Conservation (phyloP, 2,113 vertebrate species). For the Dipodomys spectabilis region DNA sequence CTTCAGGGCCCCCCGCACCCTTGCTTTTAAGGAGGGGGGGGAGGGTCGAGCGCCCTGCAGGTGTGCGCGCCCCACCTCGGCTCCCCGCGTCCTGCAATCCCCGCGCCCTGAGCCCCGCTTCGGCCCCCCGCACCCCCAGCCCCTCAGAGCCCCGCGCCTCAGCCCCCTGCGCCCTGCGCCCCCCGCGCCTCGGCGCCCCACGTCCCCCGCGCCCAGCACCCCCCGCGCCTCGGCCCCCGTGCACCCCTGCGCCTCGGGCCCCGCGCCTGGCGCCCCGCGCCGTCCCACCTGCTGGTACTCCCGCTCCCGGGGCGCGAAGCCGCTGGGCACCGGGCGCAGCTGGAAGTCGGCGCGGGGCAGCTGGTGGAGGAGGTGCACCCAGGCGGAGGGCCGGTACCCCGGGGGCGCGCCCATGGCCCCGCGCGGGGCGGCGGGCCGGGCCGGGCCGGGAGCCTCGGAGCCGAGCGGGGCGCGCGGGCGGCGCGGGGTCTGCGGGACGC, state of each 20-base stretch:
- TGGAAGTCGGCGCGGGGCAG: conserved; percentile 85
- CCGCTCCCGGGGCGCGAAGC: conserved; percentile 82
- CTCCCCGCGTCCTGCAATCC: background rate
- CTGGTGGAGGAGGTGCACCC: conserved; percentile 85
- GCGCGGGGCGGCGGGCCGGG: conserved; percentile 57
- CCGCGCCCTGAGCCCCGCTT: no score
- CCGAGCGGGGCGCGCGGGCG: conserved; percentile 71
- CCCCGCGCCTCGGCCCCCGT: no score
- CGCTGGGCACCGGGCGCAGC: conserved; percentile 83
- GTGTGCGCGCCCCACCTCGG: background rate
- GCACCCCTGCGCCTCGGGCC: background rate
- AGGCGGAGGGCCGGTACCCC: conserved; percentile 84
- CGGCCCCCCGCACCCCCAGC: no score
- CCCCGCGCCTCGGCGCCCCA: background rate
- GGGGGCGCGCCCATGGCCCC: conserved; percentile 83
- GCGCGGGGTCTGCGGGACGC: conserved; percentile 73
- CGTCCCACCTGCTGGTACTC: conserved; percentile 85
- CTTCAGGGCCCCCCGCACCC: background rate
- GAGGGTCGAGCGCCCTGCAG: background rate
- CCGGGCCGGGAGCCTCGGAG: conserved; percentile 57
- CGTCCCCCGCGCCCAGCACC: no score
- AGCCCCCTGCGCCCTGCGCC: no score
- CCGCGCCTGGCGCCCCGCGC: background rate
- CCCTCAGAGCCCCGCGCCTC: no score
- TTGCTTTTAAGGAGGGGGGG: background rate